A percentile compares a stretch with the other conserved stretches of the same genome.
phyloP scores from a whole-genome alignment of 1,140 invertebrate genomes.

The Papilio helenus region DNA sequence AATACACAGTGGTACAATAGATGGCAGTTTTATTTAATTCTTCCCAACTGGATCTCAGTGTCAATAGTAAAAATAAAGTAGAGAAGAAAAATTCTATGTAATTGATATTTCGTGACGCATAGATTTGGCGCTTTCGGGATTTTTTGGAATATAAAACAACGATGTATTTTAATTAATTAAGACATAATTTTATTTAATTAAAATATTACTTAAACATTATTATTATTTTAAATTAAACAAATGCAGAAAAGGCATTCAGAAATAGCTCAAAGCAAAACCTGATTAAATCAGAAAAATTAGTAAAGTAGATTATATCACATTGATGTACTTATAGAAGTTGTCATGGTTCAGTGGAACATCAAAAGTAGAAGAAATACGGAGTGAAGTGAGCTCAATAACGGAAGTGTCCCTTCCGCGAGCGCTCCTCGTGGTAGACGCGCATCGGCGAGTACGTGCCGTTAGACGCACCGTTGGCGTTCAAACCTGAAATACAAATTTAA shows the following conservation, averaged over 20 bases:
- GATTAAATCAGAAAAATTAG: slow-evolving; percentile 60
- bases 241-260: slow-evolving; percentile 49
- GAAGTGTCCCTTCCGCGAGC: slow-evolving; percentile 90
- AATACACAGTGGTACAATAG: slow-evolving; percentile 33
- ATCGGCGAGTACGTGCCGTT: slow-evolving; percentile 89
- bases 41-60: neutral
- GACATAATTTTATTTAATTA: slow-evolving; percentile 27
- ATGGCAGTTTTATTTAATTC: slow-evolving; percentile 21
- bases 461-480: slow-evolving; percentile 85
- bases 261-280: slow-evolving; percentile 56
- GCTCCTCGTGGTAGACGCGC: slow-evolving; percentile 90
- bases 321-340: slow-evolving; percentile 59
- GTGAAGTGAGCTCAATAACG: slow-evolving; percentile 84
- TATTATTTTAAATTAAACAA: slow-evolving; percentile 44
- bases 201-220: slow-evolving; percentile 13
- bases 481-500: slow-evolving; percentile 77
- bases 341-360: slow-evolving; percentile 38
- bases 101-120: neutral
- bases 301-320: slow-evolving; percentile 72
- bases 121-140: neutral
- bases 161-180: neutral
- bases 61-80: neutral
- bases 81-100: neutral
- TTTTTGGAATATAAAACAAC: slow-evolving; percentile 2
- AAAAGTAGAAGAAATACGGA: slow-evolving; percentile 34